Percentiles rank a stretch among this genome's conserved stretches.
Conservation (phyloP, 2,113 vertebrate species). For the Catagonus wagneri region DNA sequence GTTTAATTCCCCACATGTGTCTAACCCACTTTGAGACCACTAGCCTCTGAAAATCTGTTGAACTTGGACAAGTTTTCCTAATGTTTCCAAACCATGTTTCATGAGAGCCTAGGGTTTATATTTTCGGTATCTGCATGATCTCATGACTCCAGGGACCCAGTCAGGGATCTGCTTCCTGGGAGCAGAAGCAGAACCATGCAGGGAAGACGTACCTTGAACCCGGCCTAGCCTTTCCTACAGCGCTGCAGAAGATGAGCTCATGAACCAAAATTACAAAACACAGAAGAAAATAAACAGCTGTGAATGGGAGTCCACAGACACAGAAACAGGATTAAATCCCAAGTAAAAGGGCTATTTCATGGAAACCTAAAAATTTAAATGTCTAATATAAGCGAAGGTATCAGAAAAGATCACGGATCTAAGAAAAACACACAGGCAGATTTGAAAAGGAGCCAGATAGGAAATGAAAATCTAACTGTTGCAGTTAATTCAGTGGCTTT, state of each 20-base stretch:
- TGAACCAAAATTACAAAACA: neutral
- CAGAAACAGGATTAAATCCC: neutral
- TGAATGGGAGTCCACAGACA: neutral
- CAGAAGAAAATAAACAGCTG: neutral
- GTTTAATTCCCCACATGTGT: neutral
- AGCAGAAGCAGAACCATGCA: neutral
- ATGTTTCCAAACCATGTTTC: neutral
- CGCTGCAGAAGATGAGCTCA: neutral
- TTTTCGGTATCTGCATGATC: neutral
- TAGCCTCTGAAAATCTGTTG: neutral
- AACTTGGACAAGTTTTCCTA: neutral
- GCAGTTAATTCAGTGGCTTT: neutral
- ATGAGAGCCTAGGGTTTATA: neutral
- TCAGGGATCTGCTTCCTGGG: neutral
- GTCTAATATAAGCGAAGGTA: neutral
- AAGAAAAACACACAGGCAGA: neutral
- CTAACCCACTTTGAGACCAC: neutral
- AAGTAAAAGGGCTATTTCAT: neutral
- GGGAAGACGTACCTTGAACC: neutral
- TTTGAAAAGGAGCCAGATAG: constrained; percentile 2
- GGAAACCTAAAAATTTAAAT: neutral
- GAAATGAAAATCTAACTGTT: neutral
- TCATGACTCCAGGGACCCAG: neutral
- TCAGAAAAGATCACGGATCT: neutral
- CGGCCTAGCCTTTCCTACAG: neutral